These are phyloP conservation scores for Diplolepis rosae DNA, from an alignment of 2,888 invertebrate species.

Conservation along the genomic window DNA sequence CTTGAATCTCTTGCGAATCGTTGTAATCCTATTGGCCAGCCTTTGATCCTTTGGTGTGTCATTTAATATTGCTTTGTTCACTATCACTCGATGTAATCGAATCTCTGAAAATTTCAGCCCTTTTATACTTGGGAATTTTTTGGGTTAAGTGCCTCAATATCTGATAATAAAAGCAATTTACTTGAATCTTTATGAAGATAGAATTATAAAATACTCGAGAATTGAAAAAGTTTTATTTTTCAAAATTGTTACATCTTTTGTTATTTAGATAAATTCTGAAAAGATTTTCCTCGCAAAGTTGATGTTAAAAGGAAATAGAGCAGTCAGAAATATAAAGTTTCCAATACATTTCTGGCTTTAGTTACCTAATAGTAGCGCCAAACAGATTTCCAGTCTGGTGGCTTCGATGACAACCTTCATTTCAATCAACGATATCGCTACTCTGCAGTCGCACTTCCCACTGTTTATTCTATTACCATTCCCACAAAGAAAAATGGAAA, in stretches of 20 bases:
- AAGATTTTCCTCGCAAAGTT: no score
- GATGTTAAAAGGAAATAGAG: no score
- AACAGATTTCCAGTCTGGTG: conserved; percentile 25
- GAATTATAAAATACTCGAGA: no score
- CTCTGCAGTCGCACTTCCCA: conserved; percentile 19
- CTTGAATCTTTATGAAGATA: no score
- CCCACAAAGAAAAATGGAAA: not conserved
- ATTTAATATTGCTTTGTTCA: conserved; percentile 18
- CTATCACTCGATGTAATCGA: conserved; percentile 10
- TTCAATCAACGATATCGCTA: conserved; percentile 27
- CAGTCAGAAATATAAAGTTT: no score
- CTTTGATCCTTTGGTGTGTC: conserved; percentile 24
- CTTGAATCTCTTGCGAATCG: conserved; percentile 6
- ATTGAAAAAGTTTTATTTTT: no score
- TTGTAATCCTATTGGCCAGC: conserved; percentile 14
- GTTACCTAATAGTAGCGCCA: not conserved
- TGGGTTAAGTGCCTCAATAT: no score
- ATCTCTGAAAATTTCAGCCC: no score
- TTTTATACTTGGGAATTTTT: no score
- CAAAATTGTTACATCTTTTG: no score
- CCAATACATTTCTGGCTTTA: conserved; percentile 2
- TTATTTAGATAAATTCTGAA: no score
- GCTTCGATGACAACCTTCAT: conserved; percentile 11
- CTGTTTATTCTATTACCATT: conserved; percentile 15
- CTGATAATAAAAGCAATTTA: no score